Evolutionary conservation across 1,140 invertebrate genomes (phyloP).

Genomic region (Alviniconcha marisindica): DNA sequence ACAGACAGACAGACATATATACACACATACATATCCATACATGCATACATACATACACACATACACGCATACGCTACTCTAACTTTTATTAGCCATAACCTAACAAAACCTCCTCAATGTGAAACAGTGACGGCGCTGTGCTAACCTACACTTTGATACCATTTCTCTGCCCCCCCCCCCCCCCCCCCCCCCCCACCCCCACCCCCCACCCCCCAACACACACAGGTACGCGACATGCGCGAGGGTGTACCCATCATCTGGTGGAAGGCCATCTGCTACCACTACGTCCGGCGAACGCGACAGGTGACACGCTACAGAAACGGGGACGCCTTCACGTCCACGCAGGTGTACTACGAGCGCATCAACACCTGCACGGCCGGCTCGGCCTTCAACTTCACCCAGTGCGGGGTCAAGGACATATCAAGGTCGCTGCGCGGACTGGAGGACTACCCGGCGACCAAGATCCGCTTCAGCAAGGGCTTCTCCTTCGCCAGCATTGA

Average conservation of each 20-base stretch:
- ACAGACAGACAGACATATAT: too few species aligned
- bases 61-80: too few species aligned
- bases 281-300: conserved; percentile 87
- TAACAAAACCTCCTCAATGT: neutral
- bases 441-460: conserved; percentile 83
- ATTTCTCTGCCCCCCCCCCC: too few species aligned
- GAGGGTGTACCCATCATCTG: conserved; percentile 87
- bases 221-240: conserved; percentile 77
- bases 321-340: conserved; percentile 88
- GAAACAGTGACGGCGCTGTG: neutral
- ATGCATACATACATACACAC: too few species aligned
- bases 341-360: conserved; percentile 90
- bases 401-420: conserved; percentile 88
- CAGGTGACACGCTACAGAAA: conserved; percentile 85
- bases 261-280: conserved; percentile 94
- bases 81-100: too few species aligned
- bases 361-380: conserved; percentile 89
- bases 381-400: conserved; percentile 86
- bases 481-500: conserved; percentile 89
- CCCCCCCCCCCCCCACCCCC: too few species aligned
- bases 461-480: conserved; percentile 86
- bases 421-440: conserved; percentile 84
- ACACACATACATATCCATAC: too few species aligned
- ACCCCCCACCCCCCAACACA: neutral
- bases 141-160: too few species aligned